Percentiles rank a stretch among this genome's conserved stretches.
Evolutionary conservation across 2,888 invertebrate species (phyloP).

Genomic region (Zaprionus obscuricornis): DNA sequence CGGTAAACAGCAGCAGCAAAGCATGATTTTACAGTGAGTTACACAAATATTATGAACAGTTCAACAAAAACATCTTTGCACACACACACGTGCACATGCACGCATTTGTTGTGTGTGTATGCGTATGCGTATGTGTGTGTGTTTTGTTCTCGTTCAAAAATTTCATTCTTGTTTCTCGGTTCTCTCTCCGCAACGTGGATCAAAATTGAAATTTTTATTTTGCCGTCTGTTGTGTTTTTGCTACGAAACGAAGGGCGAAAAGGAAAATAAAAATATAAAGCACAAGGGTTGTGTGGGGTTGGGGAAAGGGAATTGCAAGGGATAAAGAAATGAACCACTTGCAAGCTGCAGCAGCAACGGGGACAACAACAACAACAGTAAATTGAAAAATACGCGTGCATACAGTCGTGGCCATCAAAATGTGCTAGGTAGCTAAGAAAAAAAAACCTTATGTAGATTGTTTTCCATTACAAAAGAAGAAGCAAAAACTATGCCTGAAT

Average conservation of each 20-base stretch:
- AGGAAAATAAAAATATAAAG: too few species aligned
- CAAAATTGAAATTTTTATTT: too few species aligned
- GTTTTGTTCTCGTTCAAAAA: slow-evolving; percentile 14
- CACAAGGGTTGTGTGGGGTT: too few species aligned
- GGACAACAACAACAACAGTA: slow-evolving; percentile 17
- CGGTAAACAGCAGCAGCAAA: slow-evolving; percentile 30
- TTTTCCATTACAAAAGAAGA: too few species aligned
- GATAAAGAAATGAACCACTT: slow-evolving; percentile 24
- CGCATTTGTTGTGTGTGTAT: slow-evolving; percentile 6
- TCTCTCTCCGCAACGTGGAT: slow-evolving; percentile 47
- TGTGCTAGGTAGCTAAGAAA: too few species aligned
- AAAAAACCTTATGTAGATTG: too few species aligned
- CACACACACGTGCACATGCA: not conserved
- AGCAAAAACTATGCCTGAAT: too few species aligned
- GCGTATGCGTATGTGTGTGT: slow-evolving; percentile 2
- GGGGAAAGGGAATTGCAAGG: not conserved
- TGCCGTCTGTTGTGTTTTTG: slow-evolving; percentile 35
- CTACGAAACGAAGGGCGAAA: not conserved
- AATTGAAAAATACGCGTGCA: slow-evolving; percentile 17
- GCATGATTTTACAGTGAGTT: slow-evolving; percentile 34
- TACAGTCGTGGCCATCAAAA: slow-evolving; percentile 43
- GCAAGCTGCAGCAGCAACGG: slow-evolving; percentile 27
- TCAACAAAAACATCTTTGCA: not conserved
- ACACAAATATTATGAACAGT: not conserved
- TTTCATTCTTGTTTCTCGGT: slow-evolving; percentile 29